phyloP scores from a whole-genome alignment of 2,113 vertebrate genomes.

The Euleptes europaea region DNA sequence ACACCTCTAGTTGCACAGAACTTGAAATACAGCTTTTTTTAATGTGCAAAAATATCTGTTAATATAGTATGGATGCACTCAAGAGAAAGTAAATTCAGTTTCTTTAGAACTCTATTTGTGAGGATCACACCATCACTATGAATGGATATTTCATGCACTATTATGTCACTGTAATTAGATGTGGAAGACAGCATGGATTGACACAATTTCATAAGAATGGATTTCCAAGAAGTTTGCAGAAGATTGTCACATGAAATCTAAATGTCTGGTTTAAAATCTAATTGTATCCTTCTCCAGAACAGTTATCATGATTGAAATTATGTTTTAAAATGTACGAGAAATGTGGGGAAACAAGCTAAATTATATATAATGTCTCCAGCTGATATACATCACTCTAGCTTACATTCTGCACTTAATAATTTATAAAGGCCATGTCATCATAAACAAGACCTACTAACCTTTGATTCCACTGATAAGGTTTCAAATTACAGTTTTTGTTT shows the following conservation, averaged over 20 bases:
- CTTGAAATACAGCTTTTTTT: too few species aligned
- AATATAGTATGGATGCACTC: too few species aligned
- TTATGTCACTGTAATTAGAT: neutral
- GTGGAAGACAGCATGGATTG: neutral
- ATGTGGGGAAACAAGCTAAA: neutral
- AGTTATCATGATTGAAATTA: neutral
- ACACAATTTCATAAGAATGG: neutral
- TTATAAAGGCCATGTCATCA: neutral
- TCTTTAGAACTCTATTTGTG: too few species aligned
- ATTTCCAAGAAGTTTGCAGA: neutral
- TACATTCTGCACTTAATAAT: neutral
- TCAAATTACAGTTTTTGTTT: neutral
- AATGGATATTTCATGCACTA: neutral
- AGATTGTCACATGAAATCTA: neutral
- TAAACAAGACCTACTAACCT: neutral
- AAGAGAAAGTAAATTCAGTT: too few species aligned
- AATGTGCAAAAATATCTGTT: too few species aligned
- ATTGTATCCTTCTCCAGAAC: neutral
- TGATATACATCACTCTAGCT: neutral
- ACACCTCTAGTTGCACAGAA: too few species aligned
- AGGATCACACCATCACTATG: neutral
- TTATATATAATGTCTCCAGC: too few species aligned
- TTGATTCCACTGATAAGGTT: neutral
- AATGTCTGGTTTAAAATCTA: neutral
- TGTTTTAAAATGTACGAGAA: neutral